phyloP scores from a whole-genome alignment of 2,888 invertebrate genomes.

The Lasius platythorax region DNA sequence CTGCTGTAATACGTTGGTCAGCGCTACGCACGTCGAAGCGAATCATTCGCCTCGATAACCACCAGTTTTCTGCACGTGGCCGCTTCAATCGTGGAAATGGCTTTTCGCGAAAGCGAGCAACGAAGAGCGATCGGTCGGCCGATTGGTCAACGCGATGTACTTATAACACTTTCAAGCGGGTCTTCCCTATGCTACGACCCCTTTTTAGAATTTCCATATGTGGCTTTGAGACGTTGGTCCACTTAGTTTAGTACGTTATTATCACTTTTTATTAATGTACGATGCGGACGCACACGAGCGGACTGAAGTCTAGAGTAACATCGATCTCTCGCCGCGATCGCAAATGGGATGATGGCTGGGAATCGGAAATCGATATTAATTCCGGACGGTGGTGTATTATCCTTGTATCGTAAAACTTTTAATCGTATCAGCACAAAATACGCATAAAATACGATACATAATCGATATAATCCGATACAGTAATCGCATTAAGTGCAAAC shows the following conservation, averaged over 20 bases:
- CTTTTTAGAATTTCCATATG: slow-evolving; percentile 77
- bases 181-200: slow-evolving; percentile 74
- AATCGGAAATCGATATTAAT: slow-evolving; percentile 49
- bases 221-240: slow-evolving; percentile 78
- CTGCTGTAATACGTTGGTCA: neutral
- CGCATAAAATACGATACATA: slow-evolving; percentile 5
- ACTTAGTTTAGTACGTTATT: slow-evolving; percentile 77
- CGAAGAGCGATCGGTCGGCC: slow-evolving; percentile 58
- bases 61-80: neutral
- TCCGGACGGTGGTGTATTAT: neutral
- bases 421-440: slow-evolving; percentile 23
- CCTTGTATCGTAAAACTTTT: slow-evolving; percentile 1
- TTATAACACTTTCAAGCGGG: slow-evolving; percentile 76
- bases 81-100: slow-evolving; percentile 45
- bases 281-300: slow-evolving; percentile 42
- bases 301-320: slow-evolving; percentile 36
- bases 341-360: slow-evolving; percentile 28
- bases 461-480: slow-evolving; percentile 28
- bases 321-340: slow-evolving; percentile 42
- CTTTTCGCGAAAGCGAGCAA: slow-evolving; percentile 12
- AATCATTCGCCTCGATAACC: neutral
- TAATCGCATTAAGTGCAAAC: slow-evolving; percentile 22
- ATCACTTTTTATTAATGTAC: slow-evolving; percentile 70
- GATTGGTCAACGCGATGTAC: slow-evolving; percentile 70
- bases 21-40: neutral